Base-by-base conservation (phyloP, 2,113 vertebrate species). In the Oryzias javanicus region DNA sequence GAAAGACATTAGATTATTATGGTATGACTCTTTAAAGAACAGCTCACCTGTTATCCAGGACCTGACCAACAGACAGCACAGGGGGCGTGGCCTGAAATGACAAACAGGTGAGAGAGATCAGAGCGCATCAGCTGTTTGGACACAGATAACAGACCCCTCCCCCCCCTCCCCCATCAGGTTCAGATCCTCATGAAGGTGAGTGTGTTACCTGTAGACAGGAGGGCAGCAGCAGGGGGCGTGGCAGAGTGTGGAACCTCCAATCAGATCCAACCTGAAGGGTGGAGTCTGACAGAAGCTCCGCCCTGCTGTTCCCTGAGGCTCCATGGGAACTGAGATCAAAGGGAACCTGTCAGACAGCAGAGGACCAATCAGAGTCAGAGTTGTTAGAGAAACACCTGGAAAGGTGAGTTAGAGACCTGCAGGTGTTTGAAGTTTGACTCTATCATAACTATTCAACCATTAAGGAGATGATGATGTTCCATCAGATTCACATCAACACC, bases 191-290 rank as follows among this genome's bases (percentile, higher is more conserved):
- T 35, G 50, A 54, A 41, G 53, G 15, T 50, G n/a, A 10, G 29
- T 35, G 29, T 35, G 49, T 52, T 75, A 92, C 91, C 91, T 86
- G 84, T 55, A 8, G 55, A 0, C 14, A 41, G 44, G 25, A 41
- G 49, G 10, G 63, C 40, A 54, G 58, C 10, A 72, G 64, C 64
- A 64, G 82, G n/a, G 82, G 71, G 63, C 0, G 70, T 64, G 80
- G 52, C 75, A 92, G 60, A 0, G 91, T 90, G 82, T 92, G 54
- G 51, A 94, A 69, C 60, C 80, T 82, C 91, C 92, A 94, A 41
- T 76, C 80, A 6, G 83, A 67, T 62, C 57, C 74, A 44, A 95
- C 81, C 44, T 70, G 70, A 1, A 94, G 76, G 62, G 79, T 81
- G 40, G 84, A 51, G 19, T 84, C 85, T 44, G 74, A 55, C 6